Base-by-base conservation (phyloP, 2,888 invertebrate species). In the Xylocampa areola region DNA sequence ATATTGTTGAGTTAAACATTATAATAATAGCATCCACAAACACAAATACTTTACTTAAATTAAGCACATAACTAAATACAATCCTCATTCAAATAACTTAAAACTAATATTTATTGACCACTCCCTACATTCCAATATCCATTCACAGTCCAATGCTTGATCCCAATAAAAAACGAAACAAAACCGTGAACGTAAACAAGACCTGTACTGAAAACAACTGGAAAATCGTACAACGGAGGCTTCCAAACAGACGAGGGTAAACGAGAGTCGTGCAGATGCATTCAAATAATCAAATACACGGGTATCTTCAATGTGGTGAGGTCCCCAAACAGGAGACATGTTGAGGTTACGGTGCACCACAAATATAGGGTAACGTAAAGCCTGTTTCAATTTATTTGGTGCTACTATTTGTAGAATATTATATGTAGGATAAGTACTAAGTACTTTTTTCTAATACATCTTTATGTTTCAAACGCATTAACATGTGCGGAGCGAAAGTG, bases 201-300 rank as follows among this genome's bases (percentile, higher is more conserved):
- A 11, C 5, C 17, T 41, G 39, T 36, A 36, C 30, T 0, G 39
- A 33, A 50, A 49, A 53, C 58, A 43, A 50, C 47, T 32, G 48
- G 36, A 51, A 60, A n/a, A 63, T 49, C 41, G 39, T 57, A 60
- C 32, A 7, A 29, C 40, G 19, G 30, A 52, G 49, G 29, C 45
- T 40, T 36, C 4, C 25, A 55, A 53, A 51, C 23, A 48, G 51
- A 57, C 40, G 51, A 44, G 16, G 39, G 33, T 30, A 33, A 53
- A 64, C 65, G 32, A 51, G 47, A 41, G 45, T 55, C 72, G 72
- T 75, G 55, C 53, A 58, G 50, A 51, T 68, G 64, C 68, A 74
- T 73, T 53, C 59, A 40, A 70, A 74, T 70, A 43, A 60, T 59
- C 71, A 70, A 57, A 62, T 51, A 59, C n/a, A 50, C 57, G 43